Evolutionary conservation across 2,113 vertebrate genomes (phyloP), one percentile per base, ranked within the genome.

Genomic region (Archilochus colubris): DNA sequence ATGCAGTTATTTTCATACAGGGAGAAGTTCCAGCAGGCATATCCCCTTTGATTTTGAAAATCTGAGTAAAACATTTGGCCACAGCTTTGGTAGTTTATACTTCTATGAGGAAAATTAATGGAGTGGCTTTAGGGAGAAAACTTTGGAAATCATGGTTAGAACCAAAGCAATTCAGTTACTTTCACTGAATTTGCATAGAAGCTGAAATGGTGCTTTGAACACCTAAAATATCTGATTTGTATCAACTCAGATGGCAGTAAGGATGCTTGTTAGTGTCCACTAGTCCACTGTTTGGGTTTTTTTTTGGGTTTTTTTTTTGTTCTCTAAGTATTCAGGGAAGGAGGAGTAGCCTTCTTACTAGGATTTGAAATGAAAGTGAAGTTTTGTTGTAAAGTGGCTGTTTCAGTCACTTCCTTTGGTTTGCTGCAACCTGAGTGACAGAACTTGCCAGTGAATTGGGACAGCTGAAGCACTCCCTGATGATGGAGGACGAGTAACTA

Each of bases 31-130:
- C 30, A 61, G 14, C 24, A 62, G 64, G 13, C 58, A 48, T 67
- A 64, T 70, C 25, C 23, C 21, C 43, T 74, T 94, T 78, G 86
- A 53, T 82, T 89, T 66, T 86, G 64, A 78, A 93, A 84, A 86
- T 86, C 30, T 50, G 58, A 86, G 31, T n/a, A 33, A 91, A 93
- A 64, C 15, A 43, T 91, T 79, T 90, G 57, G 38, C 51, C n/a
- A 13, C 50, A 59, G 5, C 9, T 83, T 89, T 3, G 2, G 25
- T 27, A 38, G 31, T 51, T 91, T 55, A 28, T 61, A 51, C 4
- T 75, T 59, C 19, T 15, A 53, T 2, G 4, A 81, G 48, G 57
- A 44, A 82, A 87, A 84, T 2, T 70, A 84, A 61, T 53, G 1
- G 3, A 72, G 22, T 46, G 79, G 31, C 31, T 89, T 75, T 55